phyloP scores from a whole-genome alignment of 2,888 invertebrate genomes.

The Hipparchia semele region DNA sequence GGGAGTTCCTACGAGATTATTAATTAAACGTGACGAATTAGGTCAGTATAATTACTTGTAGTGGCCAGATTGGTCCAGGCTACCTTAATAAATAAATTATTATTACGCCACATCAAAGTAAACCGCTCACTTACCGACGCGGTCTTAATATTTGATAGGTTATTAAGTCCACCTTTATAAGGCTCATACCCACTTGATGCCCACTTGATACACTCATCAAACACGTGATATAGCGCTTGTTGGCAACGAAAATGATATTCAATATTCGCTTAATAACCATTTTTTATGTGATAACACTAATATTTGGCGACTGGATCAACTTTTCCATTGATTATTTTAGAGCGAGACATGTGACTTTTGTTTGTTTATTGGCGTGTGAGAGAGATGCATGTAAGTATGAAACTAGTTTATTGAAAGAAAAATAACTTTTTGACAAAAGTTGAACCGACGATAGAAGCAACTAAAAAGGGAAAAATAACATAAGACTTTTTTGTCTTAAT shows the following conservation, averaged over 20 bases:
- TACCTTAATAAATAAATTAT: neutral
- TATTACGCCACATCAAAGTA: neutral
- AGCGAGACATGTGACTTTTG: conserved; percentile 37
- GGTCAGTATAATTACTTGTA: too few relatives aligned
- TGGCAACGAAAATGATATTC: conserved; percentile 16
- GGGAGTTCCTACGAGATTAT: too few relatives aligned
- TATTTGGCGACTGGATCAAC: conserved; percentile 37
- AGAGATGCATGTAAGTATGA: conserved; percentile 24
- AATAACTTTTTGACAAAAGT: too few relatives aligned
- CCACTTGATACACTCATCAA: neutral
- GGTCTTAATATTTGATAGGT: conserved; percentile 27
- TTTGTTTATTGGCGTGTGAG: conserved; percentile 53
- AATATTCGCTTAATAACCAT: conserved; percentile 30
- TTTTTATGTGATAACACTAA: conserved; percentile 29
- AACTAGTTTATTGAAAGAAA: too few relatives aligned
- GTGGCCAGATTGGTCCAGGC: neutral
- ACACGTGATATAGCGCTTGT: neutral
- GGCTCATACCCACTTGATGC: neutral
- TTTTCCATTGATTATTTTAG: conserved; percentile 53
- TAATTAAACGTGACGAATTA: too few relatives aligned
- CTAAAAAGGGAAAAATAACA: too few relatives aligned
- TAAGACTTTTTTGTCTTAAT: too few relatives aligned
- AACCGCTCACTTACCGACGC: conserved; percentile 10
- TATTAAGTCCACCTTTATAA: conserved; percentile 26
- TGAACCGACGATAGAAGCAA: too few relatives aligned